These are phyloP conservation scores for Sepiola atlantica DNA, from an alignment of 2,888 invertebrate species.

Conservation along the genomic window DNA sequence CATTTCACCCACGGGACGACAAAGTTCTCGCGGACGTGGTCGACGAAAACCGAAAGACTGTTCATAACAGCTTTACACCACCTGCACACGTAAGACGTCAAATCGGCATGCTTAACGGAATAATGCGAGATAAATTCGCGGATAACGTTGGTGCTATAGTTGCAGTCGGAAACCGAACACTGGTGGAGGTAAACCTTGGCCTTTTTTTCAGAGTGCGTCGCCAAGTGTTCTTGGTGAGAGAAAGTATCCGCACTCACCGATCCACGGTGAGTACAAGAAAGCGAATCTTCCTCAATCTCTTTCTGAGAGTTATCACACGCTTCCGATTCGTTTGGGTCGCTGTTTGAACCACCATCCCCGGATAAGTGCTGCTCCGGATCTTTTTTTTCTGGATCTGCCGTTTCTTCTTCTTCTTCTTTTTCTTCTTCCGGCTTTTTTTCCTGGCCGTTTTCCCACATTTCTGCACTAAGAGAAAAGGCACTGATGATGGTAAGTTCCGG, in stretches of 20 bases:
- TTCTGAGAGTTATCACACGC: neutral
- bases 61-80: neutral
- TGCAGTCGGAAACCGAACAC: neutral
- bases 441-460: neutral
- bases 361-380: neutral
- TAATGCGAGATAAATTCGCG: conserved; percentile 33
- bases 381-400: neutral
- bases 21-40: conserved; percentile 38
- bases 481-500: conserved; percentile 34
- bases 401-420: neutral
- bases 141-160: neutral
- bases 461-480: conserved; percentile 40
- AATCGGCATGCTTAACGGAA: neutral
- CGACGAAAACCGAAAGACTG: neutral
- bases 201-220: neutral
- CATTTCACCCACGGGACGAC: conserved; percentile 40
- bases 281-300: neutral
- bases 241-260: neutral
- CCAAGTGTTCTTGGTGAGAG: neutral
- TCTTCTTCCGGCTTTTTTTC: neutral
- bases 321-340: neutral
- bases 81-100: conserved; percentile 2
- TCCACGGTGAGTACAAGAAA: neutral
- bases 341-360: neutral
- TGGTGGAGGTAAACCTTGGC: conserved; percentile 43